Percentiles rank a stretch among this genome's conserved stretches.
phyloP scores from a whole-genome alignment of 2,888 invertebrate species.

The Cecidostiba fungosa region DNA sequence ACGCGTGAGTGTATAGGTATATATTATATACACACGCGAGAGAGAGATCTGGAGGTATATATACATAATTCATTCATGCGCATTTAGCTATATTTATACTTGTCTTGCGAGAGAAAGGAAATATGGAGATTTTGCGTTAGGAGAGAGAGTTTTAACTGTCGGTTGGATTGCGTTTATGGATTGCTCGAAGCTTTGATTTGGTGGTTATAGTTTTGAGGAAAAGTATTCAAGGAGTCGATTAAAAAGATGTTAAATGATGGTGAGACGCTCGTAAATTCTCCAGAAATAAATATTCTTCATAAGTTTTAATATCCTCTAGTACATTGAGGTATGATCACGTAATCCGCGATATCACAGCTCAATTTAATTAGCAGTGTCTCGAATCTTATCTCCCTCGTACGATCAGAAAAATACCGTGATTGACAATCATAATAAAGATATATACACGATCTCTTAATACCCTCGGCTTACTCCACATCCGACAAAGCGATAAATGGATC shows the following conservation, averaged over 20 bases:
- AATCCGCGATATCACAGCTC: neutral
- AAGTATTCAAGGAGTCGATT: too few species aligned
- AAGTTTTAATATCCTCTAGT: too few species aligned
- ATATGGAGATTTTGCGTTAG: neutral
- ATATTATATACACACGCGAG: neutral
- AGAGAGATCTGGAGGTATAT: too few species aligned
- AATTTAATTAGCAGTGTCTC: neutral
- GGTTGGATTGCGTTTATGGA: neutral
- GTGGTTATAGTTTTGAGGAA: neutral
- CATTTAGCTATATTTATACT: constrained; percentile 19
- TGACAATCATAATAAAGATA: neutral
- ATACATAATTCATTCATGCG: constrained; percentile 40
- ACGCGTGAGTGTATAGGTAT: neutral
- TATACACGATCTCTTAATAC: too few species aligned
- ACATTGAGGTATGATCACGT: neutral
- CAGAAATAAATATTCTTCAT: too few species aligned
- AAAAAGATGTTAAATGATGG: too few species aligned
- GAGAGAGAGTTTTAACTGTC: neutral
- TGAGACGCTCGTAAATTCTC: too few species aligned
- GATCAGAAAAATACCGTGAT: neutral
- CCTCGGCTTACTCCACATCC: too few species aligned
- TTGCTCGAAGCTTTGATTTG: neutral
- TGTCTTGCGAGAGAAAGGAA: neutral
- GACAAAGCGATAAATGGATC: too few species aligned
- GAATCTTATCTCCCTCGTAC: neutral